These are phyloP conservation scores for Embiotoca jacksoni DNA, from an alignment of 2,113 vertebrate genomes.

Conservation along the genomic window DNA sequence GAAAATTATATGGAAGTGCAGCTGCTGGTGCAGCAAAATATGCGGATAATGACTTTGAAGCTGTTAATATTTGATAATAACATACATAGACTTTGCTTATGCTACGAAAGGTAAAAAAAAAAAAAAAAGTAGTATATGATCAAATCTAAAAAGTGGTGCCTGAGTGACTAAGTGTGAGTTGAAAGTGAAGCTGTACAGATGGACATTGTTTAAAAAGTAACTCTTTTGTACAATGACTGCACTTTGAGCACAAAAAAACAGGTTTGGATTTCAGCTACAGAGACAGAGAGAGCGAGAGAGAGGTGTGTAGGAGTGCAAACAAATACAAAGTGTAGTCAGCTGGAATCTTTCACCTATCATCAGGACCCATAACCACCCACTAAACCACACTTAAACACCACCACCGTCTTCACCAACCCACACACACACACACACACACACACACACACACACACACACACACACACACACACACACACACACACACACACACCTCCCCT, in stretches of 20 bases:
- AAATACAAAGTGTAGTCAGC: slow-evolving; percentile 33
- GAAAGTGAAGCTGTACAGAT: neutral
- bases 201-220: slow-evolving; percentile 15
- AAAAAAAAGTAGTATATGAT: neutral
- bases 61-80: neutral
- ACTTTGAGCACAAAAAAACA: slow-evolving; percentile 24
- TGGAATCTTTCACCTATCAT: slow-evolving; percentile 44
- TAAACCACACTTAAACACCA: slow-evolving; percentile 21
- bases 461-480: slow-evolving; percentile 14
- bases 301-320: slow-evolving; percentile 36
- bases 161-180: neutral
- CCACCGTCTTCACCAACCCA: slow-evolving; percentile 20
- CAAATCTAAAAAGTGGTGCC: neutral
- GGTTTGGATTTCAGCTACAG: slow-evolving; percentile 5
- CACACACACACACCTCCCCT: slow-evolving; percentile 2
- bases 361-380: slow-evolving; percentile 41
- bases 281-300: neutral
- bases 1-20: slow-evolving; percentile 3
- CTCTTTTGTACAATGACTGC: neutral
- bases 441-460: slow-evolving; percentile 11
- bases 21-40: slow-evolving; percentile 17
- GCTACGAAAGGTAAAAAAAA: slow-evolving; percentile 1
- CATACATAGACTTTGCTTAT: neutral
- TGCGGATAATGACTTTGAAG: slow-evolving; percentile 8
- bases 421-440: slow-evolving; percentile 1